Percentiles rank a stretch among this genome's conserved stretches.
Conservation (phyloP, 2,888 invertebrate genomes). For the Habrosyne pyritoides region DNA sequence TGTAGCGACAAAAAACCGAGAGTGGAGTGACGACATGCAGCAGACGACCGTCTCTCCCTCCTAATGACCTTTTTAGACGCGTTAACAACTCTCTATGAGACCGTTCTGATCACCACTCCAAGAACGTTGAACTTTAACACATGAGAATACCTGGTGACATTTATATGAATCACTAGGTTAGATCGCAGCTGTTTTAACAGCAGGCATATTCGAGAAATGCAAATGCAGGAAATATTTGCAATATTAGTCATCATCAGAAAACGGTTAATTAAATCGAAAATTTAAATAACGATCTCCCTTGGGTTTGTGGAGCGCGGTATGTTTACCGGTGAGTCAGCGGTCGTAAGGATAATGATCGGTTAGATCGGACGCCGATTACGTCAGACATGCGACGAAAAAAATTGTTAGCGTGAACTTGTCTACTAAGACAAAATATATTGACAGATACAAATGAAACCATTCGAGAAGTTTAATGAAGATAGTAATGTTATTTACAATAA, state of each 20-base stretch:
- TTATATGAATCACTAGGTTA: slow-evolving; percentile 18
- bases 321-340: slow-evolving; percentile 55
- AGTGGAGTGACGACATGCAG: slow-evolving; percentile 50
- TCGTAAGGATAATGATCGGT: slow-evolving; percentile 53
- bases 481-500: neutral
- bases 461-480: neutral
- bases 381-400: slow-evolving; percentile 37
- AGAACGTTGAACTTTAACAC: slow-evolving; percentile 11
- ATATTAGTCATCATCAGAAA: slow-evolving; percentile 61
- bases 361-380: slow-evolving; percentile 64
- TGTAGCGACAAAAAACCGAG: slow-evolving; percentile 59
- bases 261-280: slow-evolving; percentile 61
- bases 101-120: slow-evolving; percentile 41
- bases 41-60: slow-evolving; percentile 39
- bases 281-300: slow-evolving; percentile 43
- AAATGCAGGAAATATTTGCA: slow-evolving; percentile 41
- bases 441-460: slow-evolving; percentile 18
- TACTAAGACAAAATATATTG: slow-evolving; percentile 14
- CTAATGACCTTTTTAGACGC: slow-evolving; percentile 55
- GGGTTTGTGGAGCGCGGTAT: slow-evolving; percentile 33
- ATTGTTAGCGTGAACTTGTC: neutral
- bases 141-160: slow-evolving; percentile 29
- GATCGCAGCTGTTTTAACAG: slow-evolving; percentile 15
- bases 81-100: slow-evolving; percentile 49
- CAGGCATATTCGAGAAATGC: slow-evolving; percentile 28